Evolutionary conservation across 1,140 invertebrate genomes (phyloP).

Genomic region (Nebria ingens): DNA sequence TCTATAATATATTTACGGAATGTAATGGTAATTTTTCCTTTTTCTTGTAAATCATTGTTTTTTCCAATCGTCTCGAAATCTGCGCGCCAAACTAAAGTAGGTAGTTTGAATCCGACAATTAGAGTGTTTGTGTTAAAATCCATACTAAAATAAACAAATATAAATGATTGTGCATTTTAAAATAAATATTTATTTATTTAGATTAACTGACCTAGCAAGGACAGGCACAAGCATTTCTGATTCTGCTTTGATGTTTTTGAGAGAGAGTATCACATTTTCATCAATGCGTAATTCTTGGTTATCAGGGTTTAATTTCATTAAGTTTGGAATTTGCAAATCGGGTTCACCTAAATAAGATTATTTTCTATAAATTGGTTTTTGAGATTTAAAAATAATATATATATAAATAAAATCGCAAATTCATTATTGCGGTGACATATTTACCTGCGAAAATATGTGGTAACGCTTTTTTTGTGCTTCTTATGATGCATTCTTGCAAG

Average conservation of each 20-base stretch:
- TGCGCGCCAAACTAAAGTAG: neutral
- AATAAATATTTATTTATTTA: neutral
- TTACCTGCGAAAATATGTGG: neutral
- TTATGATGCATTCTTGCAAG: neutral
- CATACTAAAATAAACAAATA: neutral
- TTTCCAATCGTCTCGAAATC: neutral
- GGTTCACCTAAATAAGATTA: too few species aligned
- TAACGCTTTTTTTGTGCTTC: neutral
- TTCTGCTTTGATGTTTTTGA: neutral
- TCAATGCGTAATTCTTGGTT: neutral
- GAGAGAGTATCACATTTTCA: neutral
- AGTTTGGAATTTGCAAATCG: neutral
- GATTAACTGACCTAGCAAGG: neutral
- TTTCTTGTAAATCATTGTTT: neutral
- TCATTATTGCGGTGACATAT: neutral
- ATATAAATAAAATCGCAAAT: neutral
- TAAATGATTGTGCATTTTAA: too few species aligned
- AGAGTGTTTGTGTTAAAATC: neutral
- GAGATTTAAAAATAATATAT: neutral
- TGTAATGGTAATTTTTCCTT: neutral
- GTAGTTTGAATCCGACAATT: neutral
- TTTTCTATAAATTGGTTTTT: neutral
- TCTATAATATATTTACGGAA: too few species aligned
- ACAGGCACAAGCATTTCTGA: neutral
- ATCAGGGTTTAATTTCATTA: neutral